Percentiles rank a stretch among this genome's conserved stretches.
phyloP scores from a whole-genome alignment of 30 jellyfish, hydroid and myxozoan genomes.

The Hydractinia echinata region DNA sequence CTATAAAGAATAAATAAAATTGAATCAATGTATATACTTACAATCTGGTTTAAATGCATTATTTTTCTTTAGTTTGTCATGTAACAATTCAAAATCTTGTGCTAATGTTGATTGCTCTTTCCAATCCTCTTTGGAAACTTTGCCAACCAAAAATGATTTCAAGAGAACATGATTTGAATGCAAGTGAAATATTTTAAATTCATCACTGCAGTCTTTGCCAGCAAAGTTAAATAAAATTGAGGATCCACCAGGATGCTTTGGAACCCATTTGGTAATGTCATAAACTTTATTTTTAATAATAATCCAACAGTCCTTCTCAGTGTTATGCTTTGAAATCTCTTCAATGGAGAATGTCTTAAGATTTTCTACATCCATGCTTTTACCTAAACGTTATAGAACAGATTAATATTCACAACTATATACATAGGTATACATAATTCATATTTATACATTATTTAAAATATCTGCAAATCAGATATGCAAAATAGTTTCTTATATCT shows the following conservation, averaged over 20 bases:
- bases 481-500: too few relatives aligned
- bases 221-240: conserved; percentile 60
- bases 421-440: too few relatives aligned
- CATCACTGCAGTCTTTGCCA: conserved; percentile 93
- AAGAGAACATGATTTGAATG: conserved; percentile 34
- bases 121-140: conserved; percentile 23
- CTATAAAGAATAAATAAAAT: not conserved
- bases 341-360: conserved; percentile 40
- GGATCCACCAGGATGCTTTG: conserved; percentile 89
- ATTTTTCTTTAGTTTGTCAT: conserved; percentile 42
- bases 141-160: conserved; percentile 71
- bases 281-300: conserved; percentile 61
- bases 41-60: conserved; percentile 80
- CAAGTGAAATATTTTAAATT: conserved; percentile 70
- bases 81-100: conserved; percentile 52
- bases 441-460: too few relatives aligned
- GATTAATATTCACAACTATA: too few relatives aligned
- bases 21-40: conserved; percentile 36
- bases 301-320: conserved; percentile 73
- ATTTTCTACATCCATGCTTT: conserved; percentile 1
- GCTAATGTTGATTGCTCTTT: conserved; percentile 45
- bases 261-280: conserved; percentile 79
- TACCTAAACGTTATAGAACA: not conserved
- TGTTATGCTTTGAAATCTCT: conserved; percentile 59
- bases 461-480: too few relatives aligned